phyloP scores from a whole-genome alignment of 2,888 invertebrate genomes.

The Caenorhabditis japonica region DNA sequence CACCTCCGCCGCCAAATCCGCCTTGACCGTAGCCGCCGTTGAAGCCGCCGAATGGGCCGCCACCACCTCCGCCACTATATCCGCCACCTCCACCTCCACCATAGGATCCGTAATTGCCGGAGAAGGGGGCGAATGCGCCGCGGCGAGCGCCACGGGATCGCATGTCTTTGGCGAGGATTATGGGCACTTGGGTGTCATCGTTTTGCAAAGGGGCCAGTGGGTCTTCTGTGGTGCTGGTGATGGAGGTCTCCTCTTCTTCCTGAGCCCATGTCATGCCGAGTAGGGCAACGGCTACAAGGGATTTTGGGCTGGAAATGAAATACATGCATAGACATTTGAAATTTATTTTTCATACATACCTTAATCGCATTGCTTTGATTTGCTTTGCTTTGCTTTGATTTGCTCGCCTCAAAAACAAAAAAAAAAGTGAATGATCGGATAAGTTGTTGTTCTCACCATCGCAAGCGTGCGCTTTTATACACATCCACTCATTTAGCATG shows the following conservation, averaged over 20 bases:
- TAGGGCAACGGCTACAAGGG: slow-evolving; percentile 37
- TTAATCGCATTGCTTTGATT: slow-evolving; percentile 26
- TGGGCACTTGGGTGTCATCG: slow-evolving; percentile 11
- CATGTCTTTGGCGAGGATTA: slow-evolving; percentile 46
- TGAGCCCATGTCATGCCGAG: slow-evolving; percentile 31
- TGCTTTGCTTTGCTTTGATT: no score
- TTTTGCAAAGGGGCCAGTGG: slow-evolving; percentile 33
- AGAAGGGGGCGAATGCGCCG: slow-evolving; percentile 33
- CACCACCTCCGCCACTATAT: slow-evolving; percentile 22
- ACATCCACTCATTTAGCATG: slow-evolving; percentile 1
- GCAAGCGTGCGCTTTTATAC: slow-evolving; percentile 33
- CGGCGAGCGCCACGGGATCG: slow-evolving; percentile 24
- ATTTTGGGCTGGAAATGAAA: slow-evolving; percentile 18
- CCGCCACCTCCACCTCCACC: slow-evolving; percentile 38
- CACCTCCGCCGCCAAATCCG: slow-evolving; percentile 36
- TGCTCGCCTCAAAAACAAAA: neutral
- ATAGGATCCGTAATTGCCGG: slow-evolving; percentile 41
- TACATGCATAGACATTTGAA: no score
- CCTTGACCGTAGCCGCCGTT: slow-evolving; percentile 53
- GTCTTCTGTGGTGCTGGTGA: slow-evolving; percentile 19
- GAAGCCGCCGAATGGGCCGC: slow-evolving; percentile 48
- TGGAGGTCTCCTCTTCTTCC: slow-evolving; percentile 24
- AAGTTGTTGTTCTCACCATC: neutral
- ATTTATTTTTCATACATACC: no score
- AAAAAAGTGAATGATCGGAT: no score